phyloP scores from a whole-genome alignment of 2,888 invertebrate genomes.

The Acanthosepion pharaonis region DNA sequence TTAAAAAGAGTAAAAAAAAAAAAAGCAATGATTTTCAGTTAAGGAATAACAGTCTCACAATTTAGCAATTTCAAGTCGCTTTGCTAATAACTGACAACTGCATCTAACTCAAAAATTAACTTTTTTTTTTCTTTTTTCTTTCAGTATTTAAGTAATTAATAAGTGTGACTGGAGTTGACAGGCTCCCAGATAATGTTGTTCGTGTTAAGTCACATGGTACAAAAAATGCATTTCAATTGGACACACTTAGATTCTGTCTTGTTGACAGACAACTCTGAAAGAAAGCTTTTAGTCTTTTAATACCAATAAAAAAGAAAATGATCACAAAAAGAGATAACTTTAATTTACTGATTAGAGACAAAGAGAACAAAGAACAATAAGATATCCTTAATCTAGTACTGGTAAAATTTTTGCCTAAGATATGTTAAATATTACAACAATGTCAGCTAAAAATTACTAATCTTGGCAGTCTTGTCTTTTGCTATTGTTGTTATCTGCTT shows the following conservation, averaged over 20 bases:
- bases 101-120: neutral
- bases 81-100: neutral
- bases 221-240: neutral
- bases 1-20: neutral
- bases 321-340: neutral
- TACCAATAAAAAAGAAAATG: neutral
- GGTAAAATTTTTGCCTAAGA: neutral
- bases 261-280: neutral
- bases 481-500: neutral
- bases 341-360: neutral
- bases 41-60: neutral
- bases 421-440: neutral
- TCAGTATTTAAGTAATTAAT: neutral
- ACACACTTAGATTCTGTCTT: neutral
- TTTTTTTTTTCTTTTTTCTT: neutral
- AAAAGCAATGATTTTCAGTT: neutral
- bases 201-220: neutral
- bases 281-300: neutral
- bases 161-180: constrained; percentile 33
- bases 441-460: neutral
- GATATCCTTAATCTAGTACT: neutral
- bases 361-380: neutral
- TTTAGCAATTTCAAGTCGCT: neutral
- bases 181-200: neutral
- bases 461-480: neutral